Conservation (phyloP, 1,140 invertebrate genomes). For the Planococcus citri region DNA sequence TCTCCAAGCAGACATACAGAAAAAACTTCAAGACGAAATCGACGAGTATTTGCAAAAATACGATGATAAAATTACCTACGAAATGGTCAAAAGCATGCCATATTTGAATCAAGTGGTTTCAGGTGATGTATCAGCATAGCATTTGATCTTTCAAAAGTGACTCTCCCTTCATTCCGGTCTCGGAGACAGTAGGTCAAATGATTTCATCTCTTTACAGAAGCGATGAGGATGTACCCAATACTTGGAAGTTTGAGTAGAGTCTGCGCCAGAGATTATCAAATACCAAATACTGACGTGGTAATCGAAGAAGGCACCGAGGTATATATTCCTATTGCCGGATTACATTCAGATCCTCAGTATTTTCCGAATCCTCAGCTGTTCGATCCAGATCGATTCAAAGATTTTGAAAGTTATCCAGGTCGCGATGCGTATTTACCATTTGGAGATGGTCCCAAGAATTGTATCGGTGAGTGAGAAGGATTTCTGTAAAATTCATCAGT, state of each 20-base stretch:
- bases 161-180: not conserved
- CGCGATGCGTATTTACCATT: too few species aligned
- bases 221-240: slow-evolving; percentile 43
- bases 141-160: not conserved
- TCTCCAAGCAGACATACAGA: slow-evolving; percentile 39
- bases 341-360: slow-evolving; percentile 34
- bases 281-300: slow-evolving; percentile 33
- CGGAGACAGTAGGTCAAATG: not conserved
- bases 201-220: slow-evolving; percentile 38
- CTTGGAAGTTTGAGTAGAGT: slow-evolving; percentile 36
- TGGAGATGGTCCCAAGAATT: too few species aligned
- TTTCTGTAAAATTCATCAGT: too few species aligned
- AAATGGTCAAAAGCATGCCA: slow-evolving; percentile 34
- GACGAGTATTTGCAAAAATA: slow-evolving; percentile 33
- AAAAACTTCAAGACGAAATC: slow-evolving; percentile 43
- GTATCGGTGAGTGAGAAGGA: too few species aligned
- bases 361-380: slow-evolving; percentile 34
- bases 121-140: slow-evolving; percentile 29
- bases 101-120: slow-evolving; percentile 35
- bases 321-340: slow-evolving; percentile 32
- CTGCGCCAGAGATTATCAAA: slow-evolving; percentile 40
- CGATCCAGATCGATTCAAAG: slow-evolving; percentile 35
- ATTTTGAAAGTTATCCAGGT: too few species aligned
- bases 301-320: slow-evolving; percentile 32
- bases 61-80: slow-evolving; percentile 38